Conservation (phyloP, 2,888 invertebrate species). For the Bhutanitis thaidina region DNA sequence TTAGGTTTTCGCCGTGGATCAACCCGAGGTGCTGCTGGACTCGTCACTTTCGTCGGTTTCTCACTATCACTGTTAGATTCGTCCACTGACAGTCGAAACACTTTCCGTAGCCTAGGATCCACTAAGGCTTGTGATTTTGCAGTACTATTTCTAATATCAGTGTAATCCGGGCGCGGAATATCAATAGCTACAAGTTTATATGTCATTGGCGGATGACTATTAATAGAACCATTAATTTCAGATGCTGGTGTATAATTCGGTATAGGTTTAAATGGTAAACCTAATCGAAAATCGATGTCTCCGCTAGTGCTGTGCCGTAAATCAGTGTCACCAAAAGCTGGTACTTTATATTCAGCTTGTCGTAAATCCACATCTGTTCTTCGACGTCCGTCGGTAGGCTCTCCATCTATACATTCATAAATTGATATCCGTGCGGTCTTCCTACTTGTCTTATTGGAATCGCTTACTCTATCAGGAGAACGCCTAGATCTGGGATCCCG, state of each 20-base stretch:
- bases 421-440: conserved; percentile 74
- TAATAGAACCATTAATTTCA: conserved; percentile 91
- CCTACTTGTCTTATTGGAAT: conserved; percentile 41
- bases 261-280: conserved; percentile 88
- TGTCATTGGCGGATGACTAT: conserved; percentile 86
- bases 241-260: conserved; percentile 91
- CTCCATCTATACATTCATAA: conserved; percentile 80
- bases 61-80: conserved; percentile 82
- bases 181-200: conserved; percentile 83
- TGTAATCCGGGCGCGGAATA: conserved; percentile 87
- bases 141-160: conserved; percentile 84
- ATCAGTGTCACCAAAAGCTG: conserved; percentile 83
- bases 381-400: conserved; percentile 68
- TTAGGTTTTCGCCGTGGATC: conserved; percentile 74
- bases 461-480: conserved; percentile 57
- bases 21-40: conserved; percentile 59
- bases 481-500: conserved; percentile 65
- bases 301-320: conserved; percentile 77
- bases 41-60: conserved; percentile 55
- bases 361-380: conserved; percentile 76
- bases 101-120: conserved; percentile 88
- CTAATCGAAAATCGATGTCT: conserved; percentile 88
- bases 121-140: conserved; percentile 85
- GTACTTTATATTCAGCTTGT: conserved; percentile 73
- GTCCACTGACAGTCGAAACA: conserved; percentile 84